Conservation (phyloP, 1,140 invertebrate genomes). For the Dryas iulia region DNA sequence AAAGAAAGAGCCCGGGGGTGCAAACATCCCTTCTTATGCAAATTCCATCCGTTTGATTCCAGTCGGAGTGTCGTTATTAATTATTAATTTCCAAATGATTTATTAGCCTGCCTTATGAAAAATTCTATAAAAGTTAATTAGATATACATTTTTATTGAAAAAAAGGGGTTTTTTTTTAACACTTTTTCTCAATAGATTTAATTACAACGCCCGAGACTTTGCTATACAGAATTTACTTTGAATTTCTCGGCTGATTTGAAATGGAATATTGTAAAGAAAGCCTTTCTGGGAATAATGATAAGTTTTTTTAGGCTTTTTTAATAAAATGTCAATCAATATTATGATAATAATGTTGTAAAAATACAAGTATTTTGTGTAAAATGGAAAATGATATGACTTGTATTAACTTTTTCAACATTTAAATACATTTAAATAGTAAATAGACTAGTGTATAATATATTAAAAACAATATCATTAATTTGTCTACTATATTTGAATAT, state of each 20-base stretch:
- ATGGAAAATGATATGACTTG: too few species aligned
- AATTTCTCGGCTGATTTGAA: neutral
- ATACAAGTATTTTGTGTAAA: too few species aligned
- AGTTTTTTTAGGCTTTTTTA: neutral
- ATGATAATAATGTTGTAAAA: neutral
- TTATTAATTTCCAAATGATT: constrained; percentile 27
- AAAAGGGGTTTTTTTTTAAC: constrained; percentile 8
- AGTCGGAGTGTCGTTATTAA: constrained; percentile 16
- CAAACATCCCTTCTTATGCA: constrained; percentile 21
- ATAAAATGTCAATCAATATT: neutral
- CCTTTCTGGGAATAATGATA: neutral
- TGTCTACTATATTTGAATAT: too few species aligned
- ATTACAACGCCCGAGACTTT: constrained; percentile 11
- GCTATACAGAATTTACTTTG: neutral
- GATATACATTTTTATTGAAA: constrained; percentile 21
- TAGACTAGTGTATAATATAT: too few species aligned
- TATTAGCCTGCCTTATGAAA: constrained; percentile 24
- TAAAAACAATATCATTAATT: too few species aligned
- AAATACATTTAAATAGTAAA: too few species aligned
- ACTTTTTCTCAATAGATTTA: constrained; percentile 31
- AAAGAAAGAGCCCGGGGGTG: constrained; percentile 1
- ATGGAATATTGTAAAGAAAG: constrained; percentile 1
- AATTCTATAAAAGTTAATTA: constrained; percentile 27
- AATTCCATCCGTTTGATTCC: constrained; percentile 18
- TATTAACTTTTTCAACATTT: too few species aligned